These are phyloP conservation scores for Amazona vittata DNA, from an alignment of 2,113 vertebrate species.

Conservation along the genomic window DNA sequence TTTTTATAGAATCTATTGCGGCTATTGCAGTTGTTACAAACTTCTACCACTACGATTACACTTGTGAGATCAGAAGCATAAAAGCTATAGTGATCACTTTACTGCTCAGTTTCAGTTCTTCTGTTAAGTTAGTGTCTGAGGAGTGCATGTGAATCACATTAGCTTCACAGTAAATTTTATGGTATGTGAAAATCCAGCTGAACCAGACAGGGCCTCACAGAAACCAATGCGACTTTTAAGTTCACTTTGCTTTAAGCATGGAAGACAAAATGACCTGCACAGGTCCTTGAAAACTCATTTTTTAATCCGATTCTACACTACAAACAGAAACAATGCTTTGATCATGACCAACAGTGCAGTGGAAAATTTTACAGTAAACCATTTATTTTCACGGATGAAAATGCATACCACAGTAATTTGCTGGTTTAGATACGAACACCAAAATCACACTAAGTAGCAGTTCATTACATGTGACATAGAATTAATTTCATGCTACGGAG, in stretches of 20 bases:
- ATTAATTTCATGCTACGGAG: background rate
- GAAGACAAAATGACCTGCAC: background rate
- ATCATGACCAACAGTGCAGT: background rate
- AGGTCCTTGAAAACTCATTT: background rate
- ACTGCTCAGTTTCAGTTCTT: background rate
- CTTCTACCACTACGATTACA: background rate
- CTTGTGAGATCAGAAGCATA: background rate
- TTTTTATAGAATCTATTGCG: background rate
- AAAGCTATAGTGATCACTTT: background rate
- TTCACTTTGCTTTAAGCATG: background rate
- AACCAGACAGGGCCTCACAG: background rate
- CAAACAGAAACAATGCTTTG: background rate
- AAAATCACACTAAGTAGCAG: background rate
- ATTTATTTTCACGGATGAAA: background rate
- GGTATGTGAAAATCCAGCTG: background rate
- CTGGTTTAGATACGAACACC: background rate
- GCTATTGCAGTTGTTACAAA: background rate
- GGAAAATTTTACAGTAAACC: background rate
- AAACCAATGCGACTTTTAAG: rapidly evolving
- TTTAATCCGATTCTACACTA: background rate
- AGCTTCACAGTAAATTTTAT: background rate
- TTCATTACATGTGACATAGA: background rate
- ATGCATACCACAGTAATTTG: background rate
- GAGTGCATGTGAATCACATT: background rate
- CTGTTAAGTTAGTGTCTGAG: background rate